phyloP scores from a whole-genome alignment of 1,140 invertebrate species.

The Danaus melanippus region DNA sequence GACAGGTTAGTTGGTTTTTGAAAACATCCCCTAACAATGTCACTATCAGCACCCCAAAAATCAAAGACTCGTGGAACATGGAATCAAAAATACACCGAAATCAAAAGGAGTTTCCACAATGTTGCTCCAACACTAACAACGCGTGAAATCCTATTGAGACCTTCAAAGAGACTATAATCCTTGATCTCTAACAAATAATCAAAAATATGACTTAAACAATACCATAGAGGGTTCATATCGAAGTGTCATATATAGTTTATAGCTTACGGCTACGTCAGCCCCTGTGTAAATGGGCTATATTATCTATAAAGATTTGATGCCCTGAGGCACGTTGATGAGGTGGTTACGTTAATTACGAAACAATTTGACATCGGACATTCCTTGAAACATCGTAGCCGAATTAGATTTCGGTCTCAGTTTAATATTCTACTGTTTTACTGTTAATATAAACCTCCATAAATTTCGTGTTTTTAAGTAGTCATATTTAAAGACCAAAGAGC shows the following conservation, averaged over 20 bases:
- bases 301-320: conserved; percentile 36
- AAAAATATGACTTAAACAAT: conserved; percentile 20
- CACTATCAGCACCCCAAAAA: conserved; percentile 37
- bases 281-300: conserved; percentile 35
- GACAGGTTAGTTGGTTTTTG: background rate
- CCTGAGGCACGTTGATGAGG: conserved; percentile 36
- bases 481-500: too few species aligned
- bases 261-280: conserved; percentile 31
- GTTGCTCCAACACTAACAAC: conserved; percentile 62
- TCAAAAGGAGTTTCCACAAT: conserved; percentile 60
- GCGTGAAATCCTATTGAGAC: conserved; percentile 64
- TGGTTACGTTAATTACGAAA: conserved; percentile 40
- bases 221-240: conserved; percentile 22
- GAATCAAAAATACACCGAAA: conserved; percentile 63
- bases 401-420: too few species aligned
- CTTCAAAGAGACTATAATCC: conserved; percentile 58
- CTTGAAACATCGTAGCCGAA: too few species aligned
- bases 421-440: too few species aligned
- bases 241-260: conserved; percentile 6
- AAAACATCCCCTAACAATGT: conserved; percentile 25
- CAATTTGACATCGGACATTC: conserved; percentile 19
- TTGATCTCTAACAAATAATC: conserved; percentile 17
- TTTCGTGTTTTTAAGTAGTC: too few species aligned
- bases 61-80: conserved; percentile 51
- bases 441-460: too few species aligned